Evolutionary conservation across 2,797 vertebrate species (phyloP).

Genomic region (Malurus splendens): DNA sequence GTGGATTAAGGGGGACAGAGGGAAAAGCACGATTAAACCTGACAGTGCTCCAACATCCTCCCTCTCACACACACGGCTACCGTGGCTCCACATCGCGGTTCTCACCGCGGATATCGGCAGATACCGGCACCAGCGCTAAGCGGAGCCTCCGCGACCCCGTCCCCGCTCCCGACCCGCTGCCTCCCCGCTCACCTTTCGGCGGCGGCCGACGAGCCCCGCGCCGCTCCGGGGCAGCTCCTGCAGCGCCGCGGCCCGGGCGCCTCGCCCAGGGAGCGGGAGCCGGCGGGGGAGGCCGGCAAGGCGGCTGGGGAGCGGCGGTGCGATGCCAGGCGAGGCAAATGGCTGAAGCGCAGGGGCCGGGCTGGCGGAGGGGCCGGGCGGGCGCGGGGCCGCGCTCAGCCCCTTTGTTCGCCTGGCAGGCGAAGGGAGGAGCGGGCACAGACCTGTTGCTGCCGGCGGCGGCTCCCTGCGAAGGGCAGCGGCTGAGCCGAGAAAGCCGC

Average conservation of each 20-base stretch:
- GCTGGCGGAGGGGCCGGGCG: neutral
- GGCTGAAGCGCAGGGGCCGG: neutral
- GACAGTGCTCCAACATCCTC: neutral
- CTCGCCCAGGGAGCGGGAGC: neutral
- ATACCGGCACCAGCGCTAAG: neutral
- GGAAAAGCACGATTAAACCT: neutral
- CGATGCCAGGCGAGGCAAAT: conserved; percentile 4
- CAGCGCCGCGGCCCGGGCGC: neutral
- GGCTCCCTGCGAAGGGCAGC: neutral
- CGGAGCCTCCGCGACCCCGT: neutral
- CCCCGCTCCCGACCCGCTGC: neutral
- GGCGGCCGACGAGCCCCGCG: neutral
- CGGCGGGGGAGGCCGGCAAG: neutral
- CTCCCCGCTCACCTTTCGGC: neutral
- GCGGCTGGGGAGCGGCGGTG: neutral
- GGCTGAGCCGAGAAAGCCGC: neutral
- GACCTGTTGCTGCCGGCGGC: neutral
- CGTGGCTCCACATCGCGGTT: neutral
- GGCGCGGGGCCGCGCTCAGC: neutral
- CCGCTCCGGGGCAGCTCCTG: neutral
- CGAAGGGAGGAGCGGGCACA: neutral
- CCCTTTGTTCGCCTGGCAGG: conserved; percentile 10
- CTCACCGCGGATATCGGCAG: neutral
- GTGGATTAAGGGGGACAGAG: neutral
- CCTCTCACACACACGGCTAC: neutral